phyloP scores from a whole-genome alignment of 2,888 invertebrate genomes.

The Tenthredo amoena region DNA sequence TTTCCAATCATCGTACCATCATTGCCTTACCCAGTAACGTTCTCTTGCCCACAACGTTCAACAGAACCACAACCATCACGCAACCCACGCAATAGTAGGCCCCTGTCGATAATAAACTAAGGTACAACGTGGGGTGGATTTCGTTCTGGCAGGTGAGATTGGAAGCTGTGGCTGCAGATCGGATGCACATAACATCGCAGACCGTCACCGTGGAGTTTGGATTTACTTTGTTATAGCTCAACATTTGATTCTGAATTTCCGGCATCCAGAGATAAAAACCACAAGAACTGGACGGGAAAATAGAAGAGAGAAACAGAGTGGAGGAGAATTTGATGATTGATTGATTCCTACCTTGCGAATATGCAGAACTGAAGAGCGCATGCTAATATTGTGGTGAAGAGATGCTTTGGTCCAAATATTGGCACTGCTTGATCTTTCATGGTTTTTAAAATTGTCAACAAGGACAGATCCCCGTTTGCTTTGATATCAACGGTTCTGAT shows the following conservation, averaged over 20 bases:
- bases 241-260: background rate
- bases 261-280: slow-evolving; percentile 8
- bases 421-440: background rate
- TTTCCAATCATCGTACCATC: background rate
- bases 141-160: background rate
- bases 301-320: background rate
- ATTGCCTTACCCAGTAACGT: background rate
- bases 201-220: background rate
- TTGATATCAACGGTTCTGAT: background rate
- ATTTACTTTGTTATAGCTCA: background rate
- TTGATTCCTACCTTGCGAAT: background rate
- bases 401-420: background rate
- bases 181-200: slow-evolving; percentile 1
- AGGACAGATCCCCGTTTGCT: background rate
- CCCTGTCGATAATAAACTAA: background rate
- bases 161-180: background rate
- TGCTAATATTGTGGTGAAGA: background rate
- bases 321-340: background rate
- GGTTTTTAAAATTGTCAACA: background rate
- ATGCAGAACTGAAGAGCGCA: background rate
- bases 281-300: background rate
- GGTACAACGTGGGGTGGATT: background rate
- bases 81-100: background rate
- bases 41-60: background rate
- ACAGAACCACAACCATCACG: background rate